phyloP scores from a whole-genome alignment of 2,888 invertebrate species.

The Hecatera dysodea region DNA sequence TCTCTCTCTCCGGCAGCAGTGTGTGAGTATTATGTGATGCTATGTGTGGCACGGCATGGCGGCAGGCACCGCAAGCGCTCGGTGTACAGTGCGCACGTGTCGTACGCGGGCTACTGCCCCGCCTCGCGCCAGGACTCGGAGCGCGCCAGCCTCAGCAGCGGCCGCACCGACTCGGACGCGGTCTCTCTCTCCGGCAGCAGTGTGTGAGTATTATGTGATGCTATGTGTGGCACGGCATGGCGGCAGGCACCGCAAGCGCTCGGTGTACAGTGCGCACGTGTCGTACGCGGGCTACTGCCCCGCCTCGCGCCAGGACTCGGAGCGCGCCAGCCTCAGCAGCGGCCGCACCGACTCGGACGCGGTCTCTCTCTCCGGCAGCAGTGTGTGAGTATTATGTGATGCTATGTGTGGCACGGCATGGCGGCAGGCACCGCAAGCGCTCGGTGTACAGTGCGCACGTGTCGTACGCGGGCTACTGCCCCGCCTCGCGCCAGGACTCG shows the following conservation, averaged over 20 bases:
- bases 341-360: slow-evolving; percentile 98
- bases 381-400: slow-evolving; percentile 93
- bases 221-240: slow-evolving; percentile 76
- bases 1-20: slow-evolving; percentile 97
- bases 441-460: slow-evolving; percentile 93
- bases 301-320: slow-evolving; percentile 98
- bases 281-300: slow-evolving; percentile 97
- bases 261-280: slow-evolving; percentile 93
- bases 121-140: slow-evolving; percentile 99
- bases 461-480: slow-evolving; percentile 96
- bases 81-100: slow-evolving; percentile 93
- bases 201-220: slow-evolving; percentile 93
- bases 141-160: slow-evolving; percentile 98
- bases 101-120: slow-evolving; percentile 97
- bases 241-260: slow-evolving; percentile 91
- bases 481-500: slow-evolving; percentile 98
- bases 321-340: slow-evolving; percentile 98
- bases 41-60: slow-evolving; percentile 77
- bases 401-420: slow-evolving; percentile 75
- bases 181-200: slow-evolving; percentile 97
- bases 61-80: slow-evolving; percentile 91
- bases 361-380: slow-evolving; percentile 96
- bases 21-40: slow-evolving; percentile 93
- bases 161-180: slow-evolving; percentile 97
- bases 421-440: slow-evolving; percentile 91